These are phyloP conservation scores for Apolygus lucorum DNA, from an alignment of 1,140 invertebrate genomes.

Conservation along the genomic window DNA sequence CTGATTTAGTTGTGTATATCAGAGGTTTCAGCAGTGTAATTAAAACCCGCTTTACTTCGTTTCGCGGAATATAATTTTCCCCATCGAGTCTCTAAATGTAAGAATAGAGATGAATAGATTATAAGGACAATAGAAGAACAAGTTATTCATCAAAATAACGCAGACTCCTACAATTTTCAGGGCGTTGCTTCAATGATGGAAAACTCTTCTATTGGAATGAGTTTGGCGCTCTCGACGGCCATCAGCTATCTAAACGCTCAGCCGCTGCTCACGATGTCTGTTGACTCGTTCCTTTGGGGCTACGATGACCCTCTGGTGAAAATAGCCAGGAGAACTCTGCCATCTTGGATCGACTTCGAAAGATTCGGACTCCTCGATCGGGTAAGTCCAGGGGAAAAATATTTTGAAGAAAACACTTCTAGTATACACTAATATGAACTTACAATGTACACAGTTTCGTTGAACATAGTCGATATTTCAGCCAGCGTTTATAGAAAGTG, in stretches of 20 bases:
- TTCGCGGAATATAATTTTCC: no score
- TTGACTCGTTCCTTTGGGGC: constrained; percentile 75
- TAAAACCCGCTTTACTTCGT: no score
- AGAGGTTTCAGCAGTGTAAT: no score
- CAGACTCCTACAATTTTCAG: constrained; percentile 37
- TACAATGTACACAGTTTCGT: no score
- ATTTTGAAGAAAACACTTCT: no score
- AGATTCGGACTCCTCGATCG: constrained; percentile 73
- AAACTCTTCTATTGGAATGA: constrained; percentile 49
- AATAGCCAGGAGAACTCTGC: constrained; percentile 57
- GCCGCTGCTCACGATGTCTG: constrained; percentile 57
- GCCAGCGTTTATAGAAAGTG: no score
- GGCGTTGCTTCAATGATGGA: constrained; percentile 51
- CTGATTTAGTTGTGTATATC: no score
- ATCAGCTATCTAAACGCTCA: constrained; percentile 51
- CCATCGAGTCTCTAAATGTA: no score
- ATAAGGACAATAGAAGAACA: no score
- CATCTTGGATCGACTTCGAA: constrained; percentile 61
- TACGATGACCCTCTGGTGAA: constrained; percentile 67
- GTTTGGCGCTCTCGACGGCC: constrained; percentile 53
- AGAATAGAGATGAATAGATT: neutral
- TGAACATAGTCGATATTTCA: no score
- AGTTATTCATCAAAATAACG: constrained; percentile 14
- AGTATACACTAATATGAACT: no score
- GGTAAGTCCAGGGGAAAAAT: no score